phyloP scores from a whole-genome alignment of 1,140 invertebrate species.

The Pseudomyrmex concolor region DNA sequence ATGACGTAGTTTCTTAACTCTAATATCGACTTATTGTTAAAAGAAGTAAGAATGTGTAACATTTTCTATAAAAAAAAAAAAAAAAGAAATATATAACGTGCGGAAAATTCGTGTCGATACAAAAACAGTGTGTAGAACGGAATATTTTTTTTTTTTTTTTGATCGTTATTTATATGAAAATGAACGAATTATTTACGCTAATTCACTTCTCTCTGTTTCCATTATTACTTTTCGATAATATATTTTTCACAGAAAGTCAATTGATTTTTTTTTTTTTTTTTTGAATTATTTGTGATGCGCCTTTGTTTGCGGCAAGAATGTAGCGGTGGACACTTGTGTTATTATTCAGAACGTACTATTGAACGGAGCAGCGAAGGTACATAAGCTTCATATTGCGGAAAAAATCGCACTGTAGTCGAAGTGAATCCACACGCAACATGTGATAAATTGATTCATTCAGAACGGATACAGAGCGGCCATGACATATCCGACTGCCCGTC shows the following conservation, averaged over 20 bases:
- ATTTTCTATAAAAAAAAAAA: too few relatives aligned
- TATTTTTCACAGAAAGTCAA: slow-evolving; percentile 8
- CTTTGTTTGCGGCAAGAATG: too few relatives aligned
- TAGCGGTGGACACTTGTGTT: too few relatives aligned
- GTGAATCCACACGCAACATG: background rate
- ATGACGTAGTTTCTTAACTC: background rate
- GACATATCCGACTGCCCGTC: slow-evolving; percentile 1
- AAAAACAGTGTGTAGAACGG: too few relatives aligned
- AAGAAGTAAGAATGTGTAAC: background rate
- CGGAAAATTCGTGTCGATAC: too few relatives aligned
- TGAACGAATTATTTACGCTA: background rate
- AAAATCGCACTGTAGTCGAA: slow-evolving; percentile 6
- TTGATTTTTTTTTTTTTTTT: background rate
- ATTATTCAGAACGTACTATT: too few relatives aligned
- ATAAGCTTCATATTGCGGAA: background rate
- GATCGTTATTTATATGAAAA: too few relatives aligned
- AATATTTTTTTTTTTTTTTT: too few relatives aligned
- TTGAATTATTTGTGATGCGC: too few relatives aligned
- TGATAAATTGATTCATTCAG: slow-evolving; percentile 59
- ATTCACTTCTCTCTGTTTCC: background rate
- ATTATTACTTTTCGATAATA: slow-evolving; percentile 12
- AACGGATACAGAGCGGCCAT: slow-evolving; percentile 13
- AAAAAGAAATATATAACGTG: too few relatives aligned
- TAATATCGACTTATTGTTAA: background rate
- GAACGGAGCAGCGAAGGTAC: too few relatives aligned